Base-by-base conservation (phyloP, 2,888 invertebrate genomes). In the Psylliodes chrysocephalus region DNA sequence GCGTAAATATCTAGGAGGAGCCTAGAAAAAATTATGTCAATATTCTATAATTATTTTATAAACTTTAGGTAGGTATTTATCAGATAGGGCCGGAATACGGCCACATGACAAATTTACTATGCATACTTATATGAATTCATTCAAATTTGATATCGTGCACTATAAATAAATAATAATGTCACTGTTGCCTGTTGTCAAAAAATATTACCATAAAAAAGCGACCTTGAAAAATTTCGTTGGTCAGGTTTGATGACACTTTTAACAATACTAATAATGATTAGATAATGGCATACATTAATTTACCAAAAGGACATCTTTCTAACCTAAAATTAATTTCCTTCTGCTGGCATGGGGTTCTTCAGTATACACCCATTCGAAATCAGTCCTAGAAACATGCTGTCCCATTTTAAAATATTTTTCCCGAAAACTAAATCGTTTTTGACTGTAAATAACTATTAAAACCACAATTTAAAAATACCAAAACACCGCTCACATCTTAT, bases 261-360 rank as follows among this genome's bases (percentile, higher is more conserved):
- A n/a, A 18, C 14, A 44, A 25, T 28, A 15, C 25, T 56, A 28
- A 19, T 15, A 3, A 40, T 15, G n/a, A 62, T 51, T 63, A 51
- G 44, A 51, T 56, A 51, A 49, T 56, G 10, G 46, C 17, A 33
- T 44, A 18, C 12, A 12, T 35, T 46, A 40, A 52, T 25, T 38
- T 17, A 54, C 30, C n/a, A 35, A 19, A 46, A 53, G 7, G 38
- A 1, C 8, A 35, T 5, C 3, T 52, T 30, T 42, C 84, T 85
- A 87, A 94, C 95, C 91, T 79, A 99, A 86, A 80, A 99, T 99
- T 75, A 94, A 88, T 85, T 95, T 95, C 67, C 99, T 87, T 66
- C 99, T 88, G 63, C 92, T 91, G 4, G 97, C 97, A 82, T 99
- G 99, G 7, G 99, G 99, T 81, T 99, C 98, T 79, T 98, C 98